Conservation (phyloP, 2,888 invertebrate species). For the Tinea trinotella region DNA sequence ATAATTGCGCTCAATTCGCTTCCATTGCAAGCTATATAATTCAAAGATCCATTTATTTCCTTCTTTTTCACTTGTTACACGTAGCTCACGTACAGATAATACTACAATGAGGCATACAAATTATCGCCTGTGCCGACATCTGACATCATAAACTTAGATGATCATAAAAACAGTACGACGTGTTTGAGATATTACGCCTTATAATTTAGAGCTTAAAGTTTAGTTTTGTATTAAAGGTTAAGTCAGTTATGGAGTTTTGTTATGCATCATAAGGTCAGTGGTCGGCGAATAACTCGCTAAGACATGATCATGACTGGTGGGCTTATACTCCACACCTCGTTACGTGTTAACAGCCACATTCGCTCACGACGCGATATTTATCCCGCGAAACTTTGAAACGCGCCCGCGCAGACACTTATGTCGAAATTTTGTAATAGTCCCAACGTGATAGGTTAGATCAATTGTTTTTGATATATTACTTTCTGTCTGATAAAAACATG, state of each 20-base stretch:
- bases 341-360: slow-evolving; percentile 71
- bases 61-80: slow-evolving; percentile 56
- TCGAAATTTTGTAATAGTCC: slow-evolving; percentile 52
- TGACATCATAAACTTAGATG: slow-evolving; percentile 21
- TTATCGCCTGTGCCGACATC: slow-evolving; percentile 62
- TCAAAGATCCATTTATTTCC: slow-evolving; percentile 43
- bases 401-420: slow-evolving; percentile 34
- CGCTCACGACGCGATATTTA: slow-evolving; percentile 69
- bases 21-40: slow-evolving; percentile 39
- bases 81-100: slow-evolving; percentile 65
- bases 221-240: slow-evolving; percentile 5
- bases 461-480: slow-evolving; percentile 15
- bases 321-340: slow-evolving; percentile 70
- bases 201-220: slow-evolving; percentile 4
- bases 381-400: slow-evolving; percentile 59
- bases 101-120: slow-evolving; percentile 69
- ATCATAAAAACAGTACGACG: background rate
- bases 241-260: slow-evolving; percentile 33
- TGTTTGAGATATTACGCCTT: slow-evolving; percentile 16
- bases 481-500: slow-evolving; percentile 4
- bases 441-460: slow-evolving; percentile 40
- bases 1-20: slow-evolving; percentile 43
- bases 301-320: slow-evolving; percentile 70
- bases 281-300: slow-evolving; percentile 67
- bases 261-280: slow-evolving; percentile 52